phyloP scores from a whole-genome alignment of 1,140 invertebrate genomes.

The Yoshiicerus persimilis region DNA sequence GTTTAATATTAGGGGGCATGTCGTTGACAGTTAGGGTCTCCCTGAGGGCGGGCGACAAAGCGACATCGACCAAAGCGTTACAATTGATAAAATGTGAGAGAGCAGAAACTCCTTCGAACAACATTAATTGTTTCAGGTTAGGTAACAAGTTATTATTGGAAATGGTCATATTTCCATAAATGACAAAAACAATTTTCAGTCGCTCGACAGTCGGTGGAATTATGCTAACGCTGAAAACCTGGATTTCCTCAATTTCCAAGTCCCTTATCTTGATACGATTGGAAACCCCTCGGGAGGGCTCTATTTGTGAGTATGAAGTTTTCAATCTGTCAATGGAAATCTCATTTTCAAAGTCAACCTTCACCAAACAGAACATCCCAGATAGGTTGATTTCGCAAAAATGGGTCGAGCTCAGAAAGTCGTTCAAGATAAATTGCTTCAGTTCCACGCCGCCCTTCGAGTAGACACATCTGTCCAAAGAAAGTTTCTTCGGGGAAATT shows the following conservation, averaged over 20 bases:
- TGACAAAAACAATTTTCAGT: not conserved
- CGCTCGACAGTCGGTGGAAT: not conserved
- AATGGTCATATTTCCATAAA: not conserved
- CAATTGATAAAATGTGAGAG: not conserved
- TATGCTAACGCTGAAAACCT: not conserved
- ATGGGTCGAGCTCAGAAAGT: not conserved
- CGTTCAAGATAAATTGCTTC: not conserved
- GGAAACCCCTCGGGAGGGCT: not conserved
- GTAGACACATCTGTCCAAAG: not conserved
- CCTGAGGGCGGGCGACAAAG: not conserved
- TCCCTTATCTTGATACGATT: not conserved
- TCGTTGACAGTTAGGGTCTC: not conserved
- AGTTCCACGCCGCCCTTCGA: not conserved
- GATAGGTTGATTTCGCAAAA: not conserved
- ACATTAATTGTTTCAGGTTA: not conserved
- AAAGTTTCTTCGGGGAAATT: not conserved
- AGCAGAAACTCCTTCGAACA: not conserved
- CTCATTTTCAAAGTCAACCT: not conserved
- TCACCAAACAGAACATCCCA: not conserved
- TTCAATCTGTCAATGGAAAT: not conserved
- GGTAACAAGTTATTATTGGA: not conserved
- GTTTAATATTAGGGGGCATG: not conserved
- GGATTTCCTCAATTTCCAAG: not conserved
- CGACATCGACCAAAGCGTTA: not conserved
- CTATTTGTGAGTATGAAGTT: not conserved